Base-by-base conservation (phyloP, 2,888 invertebrate species). In the Agrypnus murinus region DNA sequence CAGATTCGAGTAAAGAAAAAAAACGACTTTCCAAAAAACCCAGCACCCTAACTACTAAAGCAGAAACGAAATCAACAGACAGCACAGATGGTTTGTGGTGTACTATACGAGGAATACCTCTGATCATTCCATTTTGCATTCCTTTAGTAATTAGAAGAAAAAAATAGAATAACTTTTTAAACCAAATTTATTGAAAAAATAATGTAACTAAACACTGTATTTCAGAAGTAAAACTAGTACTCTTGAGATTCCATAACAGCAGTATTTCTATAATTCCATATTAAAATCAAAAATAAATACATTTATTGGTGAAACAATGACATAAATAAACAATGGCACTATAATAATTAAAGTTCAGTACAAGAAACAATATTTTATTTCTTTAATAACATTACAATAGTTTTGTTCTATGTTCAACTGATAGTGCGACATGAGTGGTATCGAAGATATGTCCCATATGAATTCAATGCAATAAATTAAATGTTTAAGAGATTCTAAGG, bases 61-160 rank as follows among this genome's bases (percentile, higher is more conserved):
- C 79, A 53, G 70, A 69, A 43, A 75, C 78, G 14, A 75, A 76
- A 31, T 81, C 80, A 19, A 80, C 80, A 53, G 76, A n/a, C n/a
- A n/a, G n/a, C n/a, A n/a, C n/a, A n/a, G n/a, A n/a, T n/a, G n/a
- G n/a, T n/a, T n/a, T n/a, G n/a, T 77, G 75, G 77, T 72, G 69
- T 19, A 75, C 72, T 32, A 17, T 77, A 8, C 60, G 57, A 12
- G 65, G 70, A 45, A 43, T 79, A 32, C 78, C 78, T 17, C 55
- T 77, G 36, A 69, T 77, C 14, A 76, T 77, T 19, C 77, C 77
- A 14, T 75, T 78, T 60, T 74, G 72, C 12, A 74, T 79, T 34
- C 77, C 77, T 7, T 72, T 76, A 3, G 38, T 14, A 9, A 68
- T 59, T 53, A 72, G 68, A 71, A 75, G 65, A 65, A 77, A 73